Conservation (phyloP, 2,888 invertebrate species). For the Trissolcus brochymenae region DNA sequence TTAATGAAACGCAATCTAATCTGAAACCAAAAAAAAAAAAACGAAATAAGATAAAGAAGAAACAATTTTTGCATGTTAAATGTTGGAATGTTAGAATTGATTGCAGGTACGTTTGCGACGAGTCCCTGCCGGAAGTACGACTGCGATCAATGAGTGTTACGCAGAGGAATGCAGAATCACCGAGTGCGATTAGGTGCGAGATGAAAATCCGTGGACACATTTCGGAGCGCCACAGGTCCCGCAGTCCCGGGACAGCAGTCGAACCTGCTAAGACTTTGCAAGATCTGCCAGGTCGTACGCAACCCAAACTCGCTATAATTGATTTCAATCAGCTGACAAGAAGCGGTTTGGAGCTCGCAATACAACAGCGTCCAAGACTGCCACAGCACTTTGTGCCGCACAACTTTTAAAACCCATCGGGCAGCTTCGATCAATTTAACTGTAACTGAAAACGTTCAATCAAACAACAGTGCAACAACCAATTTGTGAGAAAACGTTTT, state of each 20-base stretch:
- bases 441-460: not conserved
- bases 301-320: conserved; percentile 84
- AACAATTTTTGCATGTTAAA: too few species aligned
- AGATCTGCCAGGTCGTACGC: conserved; percentile 65
- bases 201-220: conserved; percentile 53
- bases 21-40: not conserved
- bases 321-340: conserved; percentile 84
- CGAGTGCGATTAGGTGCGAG: conserved; percentile 53
- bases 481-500: not conserved
- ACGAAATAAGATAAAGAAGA: too few species aligned
- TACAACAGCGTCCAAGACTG: conserved; percentile 59
- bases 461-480: too few species aligned
- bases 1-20: too few species aligned
- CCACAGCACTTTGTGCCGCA: not conserved
- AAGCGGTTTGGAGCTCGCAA: conserved; percentile 79
- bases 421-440: not conserved
- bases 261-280: conserved; percentile 63
- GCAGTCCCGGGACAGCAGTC: conserved; percentile 65
- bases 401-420: not conserved
- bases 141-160: conserved; percentile 73
- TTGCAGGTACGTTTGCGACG: conserved; percentile 70
- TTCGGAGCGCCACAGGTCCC: conserved; percentile 70
- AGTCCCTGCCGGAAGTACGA: conserved; percentile 63
- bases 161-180: conserved; percentile 65
- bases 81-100: not conserved